Evolutionary conservation across 2,113 vertebrate species (phyloP), one percentile per base, ranked within the genome.

Genomic region (Protobothrops flavoviridis): DNA sequence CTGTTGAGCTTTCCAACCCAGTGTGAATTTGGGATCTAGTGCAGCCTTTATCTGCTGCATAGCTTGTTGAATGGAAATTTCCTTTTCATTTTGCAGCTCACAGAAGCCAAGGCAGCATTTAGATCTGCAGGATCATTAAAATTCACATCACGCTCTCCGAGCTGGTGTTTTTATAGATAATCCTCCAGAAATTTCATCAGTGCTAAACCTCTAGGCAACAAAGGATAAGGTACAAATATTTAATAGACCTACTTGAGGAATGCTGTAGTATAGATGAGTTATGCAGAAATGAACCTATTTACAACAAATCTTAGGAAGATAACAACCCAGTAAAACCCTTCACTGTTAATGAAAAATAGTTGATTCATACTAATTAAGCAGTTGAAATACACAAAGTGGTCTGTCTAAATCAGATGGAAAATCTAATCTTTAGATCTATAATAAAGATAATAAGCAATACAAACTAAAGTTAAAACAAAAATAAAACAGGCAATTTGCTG

Each of bases 191-290:
- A 95, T 95, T 96, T 95, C 92, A 95, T 87, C 93, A 81, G 56
- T 94, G 87, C 93, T 94, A 95, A 96, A 59, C n/a, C n/a, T 94
- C 94, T 90, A 90, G 91, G 53, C 55, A 52, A 39, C 50, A 93
- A 92, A 94, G 94, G 95, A 96, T 96, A 93, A 90, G 87, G n/a
- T 87, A 13, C 86, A 92, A 43, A 64, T 93, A 95, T 95, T 96
- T 96, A 94, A 95, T 94, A 94, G 92, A 74, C 94, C 90, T 94
- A 92, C 90, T 94, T 93, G 94, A 96, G 93, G 74, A 94, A 93
- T 96, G 94, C 69, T 87, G 59, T 95, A 93, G 93, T 95, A 95
- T 93, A 95, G 94, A 95, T 69, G 95, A 95, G 87, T 94, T 53
- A 94, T 94, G 94, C 90, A 94, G 85, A 91, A 61, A 87, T 93